Conservation (phyloP, 2,888 invertebrate genomes). For the Limenitis camilla region DNA sequence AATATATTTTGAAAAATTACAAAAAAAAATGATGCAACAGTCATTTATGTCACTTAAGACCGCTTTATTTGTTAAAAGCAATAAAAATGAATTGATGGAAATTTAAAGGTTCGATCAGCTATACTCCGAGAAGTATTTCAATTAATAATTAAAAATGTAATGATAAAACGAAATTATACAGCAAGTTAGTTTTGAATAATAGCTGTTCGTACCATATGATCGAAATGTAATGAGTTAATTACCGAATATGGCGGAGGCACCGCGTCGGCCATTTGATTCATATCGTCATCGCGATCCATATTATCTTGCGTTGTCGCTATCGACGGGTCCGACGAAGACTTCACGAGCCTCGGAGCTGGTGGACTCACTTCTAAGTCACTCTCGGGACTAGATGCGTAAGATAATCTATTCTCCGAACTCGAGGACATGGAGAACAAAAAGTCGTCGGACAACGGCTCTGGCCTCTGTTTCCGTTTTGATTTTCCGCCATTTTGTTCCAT, state of each 20-base stretch:
- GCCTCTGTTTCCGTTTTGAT: slow-evolving; percentile 81
- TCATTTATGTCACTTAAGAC: too few species aligned
- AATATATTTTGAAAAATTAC: too few species aligned
- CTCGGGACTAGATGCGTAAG: slow-evolving; percentile 97
- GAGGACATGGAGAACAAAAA: slow-evolving; percentile 99
- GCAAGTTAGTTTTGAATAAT: not conserved
- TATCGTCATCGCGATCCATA: slow-evolving; percentile 77
- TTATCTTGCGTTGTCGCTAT: slow-evolving; percentile 95
- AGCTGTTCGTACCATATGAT: not conserved
- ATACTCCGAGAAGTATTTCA: not conserved
- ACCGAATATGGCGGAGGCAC: slow-evolving; percentile 92
- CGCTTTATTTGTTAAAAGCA: not conserved
- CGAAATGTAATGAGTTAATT: slow-evolving; percentile 45
- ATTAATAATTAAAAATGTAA: not conserved
- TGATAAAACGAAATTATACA: not conserved
- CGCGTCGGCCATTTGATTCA: slow-evolving; percentile 75
- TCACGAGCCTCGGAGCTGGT: slow-evolving; percentile 84
- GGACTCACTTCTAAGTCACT: slow-evolving; percentile 86
- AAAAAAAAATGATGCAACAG: too few species aligned
- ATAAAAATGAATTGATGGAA: slow-evolving; percentile 1
- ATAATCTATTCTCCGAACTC: slow-evolving; percentile 83
- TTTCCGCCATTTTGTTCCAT: slow-evolving; percentile 48
- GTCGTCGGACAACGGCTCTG: slow-evolving; percentile 97
- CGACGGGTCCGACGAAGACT: slow-evolving; percentile 95
- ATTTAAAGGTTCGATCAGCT: not conserved